These are phyloP conservation scores for Heliconius nattereri DNA, from an alignment of 1,140 invertebrate genomes.

Conservation along the genomic window DNA sequence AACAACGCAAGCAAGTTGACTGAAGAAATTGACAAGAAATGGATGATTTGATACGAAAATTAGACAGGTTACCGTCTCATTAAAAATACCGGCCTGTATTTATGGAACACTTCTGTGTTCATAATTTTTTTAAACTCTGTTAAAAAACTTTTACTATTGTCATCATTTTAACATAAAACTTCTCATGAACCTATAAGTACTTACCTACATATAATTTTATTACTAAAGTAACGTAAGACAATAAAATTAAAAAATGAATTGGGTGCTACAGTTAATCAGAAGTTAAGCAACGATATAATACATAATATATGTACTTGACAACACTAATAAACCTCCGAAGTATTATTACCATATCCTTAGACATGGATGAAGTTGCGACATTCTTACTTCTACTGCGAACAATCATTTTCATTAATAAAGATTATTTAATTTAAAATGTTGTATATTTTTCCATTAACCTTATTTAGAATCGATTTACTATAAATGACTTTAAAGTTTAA, in stretches of 20 bases:
- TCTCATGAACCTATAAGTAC: not conserved
- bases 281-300: not conserved
- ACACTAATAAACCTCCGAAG: not conserved
- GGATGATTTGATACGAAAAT: too few species aligned
- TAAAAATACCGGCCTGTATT: too few species aligned
- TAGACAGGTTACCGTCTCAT: too few species aligned
- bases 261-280: not conserved
- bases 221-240: too few species aligned
- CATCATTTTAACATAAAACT: constrained; percentile 7
- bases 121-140: not conserved
- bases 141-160: not conserved
- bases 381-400: not conserved
- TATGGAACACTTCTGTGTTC: too few species aligned
- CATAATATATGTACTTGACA: not conserved
- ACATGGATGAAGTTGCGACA: not conserved
- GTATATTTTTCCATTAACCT: constrained; percentile 2
- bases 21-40: too few species aligned
- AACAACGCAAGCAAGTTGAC: too few species aligned
- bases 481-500: not conserved
- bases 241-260: not conserved
- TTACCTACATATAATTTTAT: too few species aligned
- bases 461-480: not conserved
- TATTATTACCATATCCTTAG: not conserved
- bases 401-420: constrained; percentile 1
- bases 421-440: not conserved